Conservation (phyloP, 2,797 vertebrate species). For the Choloepus didactylus region DNA sequence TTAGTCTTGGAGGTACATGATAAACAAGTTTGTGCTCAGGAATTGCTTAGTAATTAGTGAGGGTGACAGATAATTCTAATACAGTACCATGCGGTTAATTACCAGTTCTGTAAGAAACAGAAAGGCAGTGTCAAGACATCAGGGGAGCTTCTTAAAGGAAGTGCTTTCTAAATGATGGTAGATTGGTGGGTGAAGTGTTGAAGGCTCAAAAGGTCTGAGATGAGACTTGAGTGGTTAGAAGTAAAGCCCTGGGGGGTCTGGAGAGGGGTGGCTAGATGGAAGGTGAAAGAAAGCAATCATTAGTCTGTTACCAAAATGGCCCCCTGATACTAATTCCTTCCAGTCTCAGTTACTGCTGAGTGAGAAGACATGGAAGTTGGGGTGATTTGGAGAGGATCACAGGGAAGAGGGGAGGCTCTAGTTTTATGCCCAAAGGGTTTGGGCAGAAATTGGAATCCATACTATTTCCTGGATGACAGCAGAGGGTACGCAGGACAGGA, state of each 20-base stretch:
- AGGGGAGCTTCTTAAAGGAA: conserved; percentile 21
- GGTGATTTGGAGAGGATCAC: not conserved
- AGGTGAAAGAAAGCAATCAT: not conserved
- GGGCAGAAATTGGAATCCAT: conserved; percentile 67
- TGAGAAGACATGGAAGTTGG: not conserved
- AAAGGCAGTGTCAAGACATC: not conserved
- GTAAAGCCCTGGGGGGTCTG: not conserved
- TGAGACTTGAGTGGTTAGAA: not conserved
- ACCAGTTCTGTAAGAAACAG: not conserved
- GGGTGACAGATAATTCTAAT: conserved; percentile 14
- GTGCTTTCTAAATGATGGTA: conserved; percentile 21
- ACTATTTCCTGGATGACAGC: conserved; percentile 58
- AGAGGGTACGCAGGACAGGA: conserved; percentile 35
- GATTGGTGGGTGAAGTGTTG: not conserved
- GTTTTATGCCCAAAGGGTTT: conserved; percentile 55
- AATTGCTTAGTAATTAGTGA: conserved; percentile 53
- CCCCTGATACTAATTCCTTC: not conserved
- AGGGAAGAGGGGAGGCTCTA: conserved; percentile 33
- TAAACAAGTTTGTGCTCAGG: conserved; percentile 18
- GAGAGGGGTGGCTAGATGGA: not conserved
- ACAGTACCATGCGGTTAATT: not conserved
- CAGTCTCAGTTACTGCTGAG: not conserved
- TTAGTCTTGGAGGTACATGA: not conserved
- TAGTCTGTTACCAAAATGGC: not conserved
- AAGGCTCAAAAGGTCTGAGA: not conserved